These are phyloP conservation scores for Varanus komodoensis DNA, from an alignment of 2,113 vertebrate genomes.

Conservation along the genomic window DNA sequence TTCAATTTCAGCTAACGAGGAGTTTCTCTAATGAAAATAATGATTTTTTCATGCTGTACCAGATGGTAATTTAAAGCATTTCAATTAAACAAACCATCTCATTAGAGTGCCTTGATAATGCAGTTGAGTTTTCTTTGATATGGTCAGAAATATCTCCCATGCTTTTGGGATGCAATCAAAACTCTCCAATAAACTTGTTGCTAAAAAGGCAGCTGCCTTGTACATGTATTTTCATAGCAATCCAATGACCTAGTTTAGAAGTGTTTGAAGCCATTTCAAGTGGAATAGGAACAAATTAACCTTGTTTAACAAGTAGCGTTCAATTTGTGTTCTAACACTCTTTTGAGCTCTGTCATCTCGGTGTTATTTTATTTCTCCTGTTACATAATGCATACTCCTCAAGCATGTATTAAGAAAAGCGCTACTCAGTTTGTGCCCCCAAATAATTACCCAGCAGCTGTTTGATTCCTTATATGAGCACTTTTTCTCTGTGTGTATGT, in stretches of 20 bases:
- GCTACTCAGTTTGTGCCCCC: neutral
- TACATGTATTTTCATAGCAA: conserved; percentile 63
- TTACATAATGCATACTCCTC: neutral
- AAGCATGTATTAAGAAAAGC: conserved; percentile 30
- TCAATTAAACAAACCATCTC: conserved; percentile 80
- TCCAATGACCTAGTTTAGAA: conserved; percentile 76
- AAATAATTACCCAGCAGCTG: neutral
- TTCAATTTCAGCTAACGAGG: conserved; percentile 72
- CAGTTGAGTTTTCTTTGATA: conserved; percentile 77
- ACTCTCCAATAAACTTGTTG: conserved; percentile 68
- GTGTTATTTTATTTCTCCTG: conserved; percentile 50
- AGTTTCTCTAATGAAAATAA: conserved; percentile 79
- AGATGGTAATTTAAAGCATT: conserved; percentile 76
- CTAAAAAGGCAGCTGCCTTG: conserved; percentile 63
- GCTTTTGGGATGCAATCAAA: conserved; percentile 73
- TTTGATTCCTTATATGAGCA: neutral
- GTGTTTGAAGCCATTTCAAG: conserved; percentile 74
- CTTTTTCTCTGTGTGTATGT: neutral
- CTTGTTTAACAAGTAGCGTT: conserved; percentile 76
- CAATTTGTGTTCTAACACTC: conserved; percentile 70
- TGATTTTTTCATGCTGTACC: conserved; percentile 78
- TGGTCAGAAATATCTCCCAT: conserved; percentile 75
- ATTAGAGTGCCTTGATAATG: conserved; percentile 75
- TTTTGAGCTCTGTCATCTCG: conserved; percentile 23
- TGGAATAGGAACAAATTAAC: conserved; percentile 74